Evolutionary conservation across 2,797 vertebrate species (phyloP), one percentile per base, ranked within the genome.

Genomic region (Poeciliopsis paucimaculata): DNA sequence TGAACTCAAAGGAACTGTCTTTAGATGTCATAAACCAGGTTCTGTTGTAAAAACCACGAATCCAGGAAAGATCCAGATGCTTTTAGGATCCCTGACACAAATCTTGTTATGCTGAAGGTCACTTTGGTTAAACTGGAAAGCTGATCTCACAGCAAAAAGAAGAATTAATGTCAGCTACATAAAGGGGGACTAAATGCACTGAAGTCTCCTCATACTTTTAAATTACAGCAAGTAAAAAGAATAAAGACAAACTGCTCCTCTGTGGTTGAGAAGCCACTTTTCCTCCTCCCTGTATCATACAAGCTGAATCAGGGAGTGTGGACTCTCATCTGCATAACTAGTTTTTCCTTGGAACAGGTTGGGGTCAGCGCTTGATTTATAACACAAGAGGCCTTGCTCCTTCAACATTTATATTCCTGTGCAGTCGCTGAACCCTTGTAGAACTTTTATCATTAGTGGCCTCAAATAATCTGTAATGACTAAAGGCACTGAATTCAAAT

Each of bases 361-460:
- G 66, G 66, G 66, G 36, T 41, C 39, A 66, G 20, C 26, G 10
- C 20, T 68, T 68, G 66, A 68, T 68, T 68, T 68, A 68, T 68
- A 68, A 68, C 20, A 43, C 39, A 36, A 34, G 39, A n/a, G 20
- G 23, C 18, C 66, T 68, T 13, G 23, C 36, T 68, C 39, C 39
- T 68, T 68, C 9, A 68, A 41, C 66, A 68, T 43, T 68, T 26
- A 39, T 43, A 68, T 68, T 68, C 66, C 0, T 43, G 10, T 43
- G 20, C 66, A 68, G 18, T 43, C 39, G 26, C 23, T 68, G 20
- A 43, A 68, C 15, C 66, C 36, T 68, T 68, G 36, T 68, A 41
- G 39, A 10, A 43, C 66, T 68, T 68, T 68, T 68, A 23, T 68
- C 66, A 68, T 68, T 41, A 68, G 66, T 41, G 39, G 66, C 66